phyloP scores from a whole-genome alignment of 2,113 vertebrate species.

The Pterocles orientalis region DNA sequence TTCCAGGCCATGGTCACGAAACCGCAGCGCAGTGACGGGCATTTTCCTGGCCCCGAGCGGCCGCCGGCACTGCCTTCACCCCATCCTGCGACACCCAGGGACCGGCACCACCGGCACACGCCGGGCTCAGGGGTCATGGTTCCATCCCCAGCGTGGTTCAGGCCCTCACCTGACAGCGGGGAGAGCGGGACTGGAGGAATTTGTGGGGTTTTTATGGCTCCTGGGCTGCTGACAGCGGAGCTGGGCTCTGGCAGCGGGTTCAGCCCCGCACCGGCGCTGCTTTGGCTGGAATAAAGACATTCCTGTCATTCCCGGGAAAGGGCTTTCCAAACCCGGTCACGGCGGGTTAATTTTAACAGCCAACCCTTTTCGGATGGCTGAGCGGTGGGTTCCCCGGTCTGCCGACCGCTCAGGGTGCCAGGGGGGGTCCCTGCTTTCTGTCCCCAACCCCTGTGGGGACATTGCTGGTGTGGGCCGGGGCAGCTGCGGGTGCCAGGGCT shows the following conservation, averaged over 20 bases:
- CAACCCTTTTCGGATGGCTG: not conserved
- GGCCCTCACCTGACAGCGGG: not conserved
- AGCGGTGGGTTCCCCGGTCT: not conserved
- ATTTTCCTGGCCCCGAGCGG: conserved; percentile 43
- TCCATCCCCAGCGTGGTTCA: accelerated
- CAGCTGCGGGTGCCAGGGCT: not conserved
- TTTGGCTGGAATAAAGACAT: conserved; percentile 50
- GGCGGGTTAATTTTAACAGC: conserved; percentile 24
- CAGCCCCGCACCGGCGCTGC: not conserved
- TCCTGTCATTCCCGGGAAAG: conserved; percentile 58
- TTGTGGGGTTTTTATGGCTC: not conserved
- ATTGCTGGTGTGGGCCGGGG: accelerated
- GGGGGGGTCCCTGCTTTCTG: not conserved
- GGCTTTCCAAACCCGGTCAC: conserved; percentile 16
- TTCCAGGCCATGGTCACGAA: not conserved
- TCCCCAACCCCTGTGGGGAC: accelerated
- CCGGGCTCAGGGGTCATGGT: accelerated
- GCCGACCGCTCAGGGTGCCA: accelerated
- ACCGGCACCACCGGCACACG: accelerated
- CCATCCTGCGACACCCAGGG: accelerated
- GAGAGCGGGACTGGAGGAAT: not conserved
- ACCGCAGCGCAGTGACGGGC: not conserved
- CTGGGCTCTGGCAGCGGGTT: conserved; percentile 4
- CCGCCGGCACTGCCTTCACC: accelerated
- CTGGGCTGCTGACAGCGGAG: not conserved